Evolutionary conservation across 2,797 vertebrate species (phyloP).

Genomic region (Cheirogaleus major): DNA sequence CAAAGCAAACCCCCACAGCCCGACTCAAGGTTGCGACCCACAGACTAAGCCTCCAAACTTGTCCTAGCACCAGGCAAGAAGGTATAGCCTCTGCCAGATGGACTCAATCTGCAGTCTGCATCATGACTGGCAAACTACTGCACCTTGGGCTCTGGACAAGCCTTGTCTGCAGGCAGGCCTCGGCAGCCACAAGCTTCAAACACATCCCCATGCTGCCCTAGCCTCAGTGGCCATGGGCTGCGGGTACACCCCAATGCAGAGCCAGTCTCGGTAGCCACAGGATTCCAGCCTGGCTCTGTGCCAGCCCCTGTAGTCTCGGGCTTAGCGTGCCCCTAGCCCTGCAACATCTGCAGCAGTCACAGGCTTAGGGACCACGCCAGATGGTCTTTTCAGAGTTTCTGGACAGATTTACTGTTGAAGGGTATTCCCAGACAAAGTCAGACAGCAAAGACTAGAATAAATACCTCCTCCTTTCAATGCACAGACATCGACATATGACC

Average conservation of each 20-base stretch:
- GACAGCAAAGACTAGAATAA: neutral
- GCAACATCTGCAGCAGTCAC: neutral
- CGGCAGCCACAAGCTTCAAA: neutral
- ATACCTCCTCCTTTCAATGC: neutral
- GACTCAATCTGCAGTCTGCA: neutral
- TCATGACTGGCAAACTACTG: neutral
- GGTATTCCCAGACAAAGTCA: neutral
- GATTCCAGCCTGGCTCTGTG: neutral
- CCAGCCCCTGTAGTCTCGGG: neutral
- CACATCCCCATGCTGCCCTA: neutral
- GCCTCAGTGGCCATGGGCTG: neutral
- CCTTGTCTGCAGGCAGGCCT: neutral
- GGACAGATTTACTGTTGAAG: neutral
- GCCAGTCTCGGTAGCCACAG: neutral
- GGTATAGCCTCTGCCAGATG: neutral
- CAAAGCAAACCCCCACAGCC: neutral
- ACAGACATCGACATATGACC: neutral
- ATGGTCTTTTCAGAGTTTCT: neutral
- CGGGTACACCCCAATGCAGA: neutral
- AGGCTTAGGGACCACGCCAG: neutral
- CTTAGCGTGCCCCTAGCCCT: neutral
- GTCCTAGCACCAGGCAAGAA: neutral
- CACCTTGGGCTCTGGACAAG: neutral
- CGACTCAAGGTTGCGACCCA: neutral
- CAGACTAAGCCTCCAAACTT: neutral